Evolutionary conservation across 2,797 vertebrate genomes (phyloP).

Genomic region (Lepilemur septentrionalis): DNA sequence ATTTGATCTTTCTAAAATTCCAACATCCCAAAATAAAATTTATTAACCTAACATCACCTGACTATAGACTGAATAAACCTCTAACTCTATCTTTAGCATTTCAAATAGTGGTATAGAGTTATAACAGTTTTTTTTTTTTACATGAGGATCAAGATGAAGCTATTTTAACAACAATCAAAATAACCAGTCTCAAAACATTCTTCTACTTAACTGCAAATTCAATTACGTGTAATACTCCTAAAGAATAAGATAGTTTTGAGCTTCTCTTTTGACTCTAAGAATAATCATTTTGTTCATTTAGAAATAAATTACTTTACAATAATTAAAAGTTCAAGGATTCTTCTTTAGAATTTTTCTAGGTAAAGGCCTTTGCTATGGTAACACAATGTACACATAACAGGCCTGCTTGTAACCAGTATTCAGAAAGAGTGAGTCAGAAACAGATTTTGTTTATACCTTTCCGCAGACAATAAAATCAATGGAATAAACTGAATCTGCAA

Average conservation of each 20-base stretch:
- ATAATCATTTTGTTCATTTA: background rate
- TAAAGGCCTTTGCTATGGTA: background rate
- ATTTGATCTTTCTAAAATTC: background rate
- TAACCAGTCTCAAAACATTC: background rate
- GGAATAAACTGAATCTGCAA: background rate
- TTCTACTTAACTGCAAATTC: background rate
- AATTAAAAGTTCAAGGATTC: background rate
- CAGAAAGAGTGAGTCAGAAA: background rate
- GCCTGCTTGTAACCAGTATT: background rate
- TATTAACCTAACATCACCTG: background rate
- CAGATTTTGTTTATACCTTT: background rate
- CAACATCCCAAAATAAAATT: background rate
- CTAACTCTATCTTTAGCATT: background rate
- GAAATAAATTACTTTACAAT: background rate
- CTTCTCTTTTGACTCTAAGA: background rate
- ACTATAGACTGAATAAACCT: background rate
- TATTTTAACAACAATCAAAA: background rate
- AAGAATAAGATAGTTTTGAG: background rate
- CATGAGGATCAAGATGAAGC: background rate
- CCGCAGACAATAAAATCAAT: background rate
- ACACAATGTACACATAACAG: background rate
- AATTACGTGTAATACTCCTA: background rate
- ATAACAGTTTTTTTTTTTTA: background rate
- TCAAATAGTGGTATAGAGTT: background rate
- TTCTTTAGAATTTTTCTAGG: background rate